phyloP scores from a whole-genome alignment of 2,888 invertebrate species.

The Eucriotettix oculatus region DNA sequence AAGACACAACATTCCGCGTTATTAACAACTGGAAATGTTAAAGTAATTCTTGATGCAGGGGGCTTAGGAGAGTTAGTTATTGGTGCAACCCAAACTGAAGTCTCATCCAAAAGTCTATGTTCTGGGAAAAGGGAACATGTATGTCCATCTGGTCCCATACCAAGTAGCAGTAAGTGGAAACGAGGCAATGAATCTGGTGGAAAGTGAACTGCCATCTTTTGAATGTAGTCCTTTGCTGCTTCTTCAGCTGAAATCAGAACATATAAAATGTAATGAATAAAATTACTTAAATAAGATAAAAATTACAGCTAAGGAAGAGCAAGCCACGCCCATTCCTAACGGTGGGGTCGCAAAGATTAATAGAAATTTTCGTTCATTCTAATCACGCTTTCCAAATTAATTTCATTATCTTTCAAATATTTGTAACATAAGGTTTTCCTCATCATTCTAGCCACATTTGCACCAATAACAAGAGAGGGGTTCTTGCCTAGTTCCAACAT shows the following conservation, averaged over 20 bases:
- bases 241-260: slow-evolving; percentile 39
- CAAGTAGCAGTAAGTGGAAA: slow-evolving; percentile 81
- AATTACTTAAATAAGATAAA: neutral
- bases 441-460: too few relatives aligned
- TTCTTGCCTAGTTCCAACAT: too few relatives aligned
- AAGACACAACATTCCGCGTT: slow-evolving; percentile 70
- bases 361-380: too few relatives aligned
- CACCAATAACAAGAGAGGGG: too few relatives aligned
- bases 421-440: too few relatives aligned
- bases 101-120: slow-evolving; percentile 48
- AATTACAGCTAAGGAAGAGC: too few relatives aligned
- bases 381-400: too few relatives aligned
- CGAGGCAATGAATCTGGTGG: slow-evolving; percentile 38
- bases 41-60: slow-evolving; percentile 74
- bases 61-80: slow-evolving; percentile 93
- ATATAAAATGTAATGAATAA: slow-evolving; percentile 2
- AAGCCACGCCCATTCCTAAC: too few relatives aligned
- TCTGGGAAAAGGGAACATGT: slow-evolving; percentile 93
- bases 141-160: slow-evolving; percentile 97
- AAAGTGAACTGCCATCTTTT: slow-evolving; percentile 46
- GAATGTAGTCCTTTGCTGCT: slow-evolving; percentile 57
- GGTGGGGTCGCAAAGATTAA: too few relatives aligned
- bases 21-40: slow-evolving; percentile 83
- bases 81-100: slow-evolving; percentile 51
- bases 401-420: too few relatives aligned